Evolutionary conservation across 2,113 vertebrate genomes (phyloP).

Genomic region (Scalopus aquaticus): DNA sequence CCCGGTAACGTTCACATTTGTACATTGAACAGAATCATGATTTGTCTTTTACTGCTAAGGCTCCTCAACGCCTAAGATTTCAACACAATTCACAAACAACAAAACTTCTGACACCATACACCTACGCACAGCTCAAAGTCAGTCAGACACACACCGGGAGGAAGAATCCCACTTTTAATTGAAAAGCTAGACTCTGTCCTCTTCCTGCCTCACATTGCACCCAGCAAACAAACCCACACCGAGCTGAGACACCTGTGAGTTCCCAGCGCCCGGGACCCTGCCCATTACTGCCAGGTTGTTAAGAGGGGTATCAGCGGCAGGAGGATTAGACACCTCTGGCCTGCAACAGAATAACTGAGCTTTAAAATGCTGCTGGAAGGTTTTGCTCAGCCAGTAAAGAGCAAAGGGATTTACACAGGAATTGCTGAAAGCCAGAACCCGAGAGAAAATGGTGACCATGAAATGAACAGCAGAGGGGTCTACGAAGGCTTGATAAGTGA

Average conservation of each 20-base stretch:
- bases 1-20: not conserved
- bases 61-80: constrained; percentile 47
- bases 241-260: constrained; percentile 83
- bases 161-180: constrained; percentile 20
- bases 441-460: constrained; percentile 85
- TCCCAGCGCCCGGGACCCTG: constrained; percentile 72
- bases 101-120: constrained; percentile 15
- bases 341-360: constrained; percentile 86
- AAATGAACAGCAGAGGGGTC: constrained; percentile 85
- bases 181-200: constrained; percentile 83
- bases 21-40: constrained; percentile 35
- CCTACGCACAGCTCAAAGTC: constrained; percentile 24
- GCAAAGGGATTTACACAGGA: constrained; percentile 90
- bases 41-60: constrained; percentile 41
- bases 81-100: constrained; percentile 33
- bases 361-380: constrained; percentile 89
- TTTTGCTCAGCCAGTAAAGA: constrained; percentile 89
- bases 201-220: constrained; percentile 82
- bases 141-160: constrained; percentile 6
- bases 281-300: constrained; percentile 79
- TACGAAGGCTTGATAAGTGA: constrained; percentile 81
- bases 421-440: constrained; percentile 88
- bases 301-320: constrained; percentile 71
- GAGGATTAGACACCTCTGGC: constrained; percentile 6
- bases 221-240: constrained; percentile 82